A percentile compares a stretch with the other conserved stretches of the same genome.
Evolutionary conservation across 2,113 vertebrate genomes (phyloP).

Genomic region (Ursus arctos): DNA sequence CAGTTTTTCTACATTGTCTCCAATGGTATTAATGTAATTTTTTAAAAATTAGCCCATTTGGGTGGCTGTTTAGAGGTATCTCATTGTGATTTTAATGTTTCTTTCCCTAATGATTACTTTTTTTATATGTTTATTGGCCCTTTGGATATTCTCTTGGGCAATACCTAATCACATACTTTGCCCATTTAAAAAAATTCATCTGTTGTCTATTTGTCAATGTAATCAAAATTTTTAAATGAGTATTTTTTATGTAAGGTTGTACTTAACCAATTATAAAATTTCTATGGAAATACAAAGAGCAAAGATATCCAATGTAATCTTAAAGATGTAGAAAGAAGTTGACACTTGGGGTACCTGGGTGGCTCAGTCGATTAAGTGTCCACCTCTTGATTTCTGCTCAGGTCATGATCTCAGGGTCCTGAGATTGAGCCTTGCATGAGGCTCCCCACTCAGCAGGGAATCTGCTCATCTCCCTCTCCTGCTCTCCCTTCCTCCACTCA

Average conservation of each 20-base stretch:
- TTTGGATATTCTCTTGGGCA: neutral
- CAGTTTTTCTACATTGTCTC: neutral
- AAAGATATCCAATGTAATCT: neutral
- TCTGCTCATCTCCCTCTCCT: neutral
- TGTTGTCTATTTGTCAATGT: neutral
- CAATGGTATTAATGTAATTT: neutral
- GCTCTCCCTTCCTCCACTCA: neutral
- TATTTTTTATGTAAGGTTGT: neutral
- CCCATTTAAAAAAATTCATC: neutral
- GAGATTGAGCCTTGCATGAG: neutral
- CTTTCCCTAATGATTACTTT: neutral
- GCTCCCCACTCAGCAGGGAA: neutral
- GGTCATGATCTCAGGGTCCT: neutral
- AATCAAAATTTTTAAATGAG: conserved; percentile 26
- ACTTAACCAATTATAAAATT: neutral
- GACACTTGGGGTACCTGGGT: neutral
- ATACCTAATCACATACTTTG: neutral
- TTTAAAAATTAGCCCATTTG: neutral
- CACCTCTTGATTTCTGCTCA: neutral
- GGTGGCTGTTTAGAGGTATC: neutral
- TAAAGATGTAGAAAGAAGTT: neutral
- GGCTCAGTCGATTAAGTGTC: neutral
- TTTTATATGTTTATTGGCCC: neutral
- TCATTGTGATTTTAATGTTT: conserved; percentile 27
- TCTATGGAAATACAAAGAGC: neutral